These are phyloP conservation scores for Brevimyrus niger DNA, from an alignment of 2,113 vertebrate genomes.

Conservation along the genomic window DNA sequence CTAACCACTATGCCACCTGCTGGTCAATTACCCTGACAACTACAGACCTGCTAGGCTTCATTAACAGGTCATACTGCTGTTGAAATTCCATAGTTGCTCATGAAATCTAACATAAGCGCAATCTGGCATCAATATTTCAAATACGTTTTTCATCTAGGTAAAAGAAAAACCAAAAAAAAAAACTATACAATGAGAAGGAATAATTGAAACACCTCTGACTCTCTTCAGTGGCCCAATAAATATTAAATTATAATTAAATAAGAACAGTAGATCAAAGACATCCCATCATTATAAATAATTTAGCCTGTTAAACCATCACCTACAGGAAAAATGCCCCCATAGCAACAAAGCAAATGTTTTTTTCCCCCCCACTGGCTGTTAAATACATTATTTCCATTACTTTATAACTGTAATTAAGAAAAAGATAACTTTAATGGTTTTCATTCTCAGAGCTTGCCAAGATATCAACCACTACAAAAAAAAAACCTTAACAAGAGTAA, in stretches of 20 bases:
- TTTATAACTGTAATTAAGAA: constrained; percentile 1
- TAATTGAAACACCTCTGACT: not conserved
- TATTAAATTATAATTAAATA: constrained; percentile 10
- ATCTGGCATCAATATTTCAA: not conserved
- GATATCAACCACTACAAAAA: not conserved
- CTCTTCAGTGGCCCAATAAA: constrained; percentile 1
- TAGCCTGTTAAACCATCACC: constrained; percentile 42
- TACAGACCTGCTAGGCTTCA: not conserved
- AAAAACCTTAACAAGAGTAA: not conserved
- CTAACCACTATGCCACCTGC: not conserved
- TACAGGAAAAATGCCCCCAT: constrained; percentile 27
- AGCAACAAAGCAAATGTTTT: constrained; percentile 22
- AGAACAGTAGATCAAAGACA: constrained; percentile 45
- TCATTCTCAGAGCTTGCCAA: not conserved
- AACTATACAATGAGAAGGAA: not conserved
- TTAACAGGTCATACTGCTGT: not conserved
- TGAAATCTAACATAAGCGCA: not conserved
- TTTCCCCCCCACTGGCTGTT: not conserved
- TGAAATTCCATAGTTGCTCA: not conserved
- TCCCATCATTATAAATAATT: constrained; percentile 53
- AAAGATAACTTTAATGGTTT: not conserved
- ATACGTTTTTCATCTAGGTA: not conserved
- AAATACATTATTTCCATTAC: not conserved
- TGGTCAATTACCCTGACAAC: not conserved
- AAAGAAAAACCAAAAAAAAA: not conserved